These are phyloP conservation scores for Mustela lutreola DNA, from an alignment of 2,113 vertebrate genomes.

Conservation along the genomic window DNA sequence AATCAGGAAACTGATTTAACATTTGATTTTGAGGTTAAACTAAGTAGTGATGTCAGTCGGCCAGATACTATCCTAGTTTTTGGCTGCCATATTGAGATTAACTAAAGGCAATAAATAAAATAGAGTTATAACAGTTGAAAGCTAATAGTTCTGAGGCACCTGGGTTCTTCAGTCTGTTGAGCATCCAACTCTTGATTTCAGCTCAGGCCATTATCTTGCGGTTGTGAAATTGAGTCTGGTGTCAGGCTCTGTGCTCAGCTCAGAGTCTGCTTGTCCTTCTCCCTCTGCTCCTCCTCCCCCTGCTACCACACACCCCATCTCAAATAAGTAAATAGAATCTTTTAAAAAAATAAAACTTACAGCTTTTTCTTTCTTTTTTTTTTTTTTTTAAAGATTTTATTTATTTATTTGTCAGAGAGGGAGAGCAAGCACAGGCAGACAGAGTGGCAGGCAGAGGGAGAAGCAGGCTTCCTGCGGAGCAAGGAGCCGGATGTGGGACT, in stretches of 20 bases:
- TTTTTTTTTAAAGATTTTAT: too few relatives aligned
- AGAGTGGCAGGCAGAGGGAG: too few relatives aligned
- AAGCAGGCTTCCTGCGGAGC: too few relatives aligned
- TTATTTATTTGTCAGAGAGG: too few relatives aligned
- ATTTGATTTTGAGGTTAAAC: background rate
- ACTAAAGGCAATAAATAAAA: background rate
- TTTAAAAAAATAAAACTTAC: background rate
- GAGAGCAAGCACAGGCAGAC: too few relatives aligned
- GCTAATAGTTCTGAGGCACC: background rate
- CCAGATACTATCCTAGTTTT: background rate
- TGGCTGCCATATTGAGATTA: background rate
- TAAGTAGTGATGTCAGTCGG: background rate
- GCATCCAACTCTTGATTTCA: background rate
- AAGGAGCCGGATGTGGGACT: too few relatives aligned
- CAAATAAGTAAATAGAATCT: background rate
- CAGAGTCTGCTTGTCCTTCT: too few relatives aligned
- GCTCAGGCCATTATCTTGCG: background rate
- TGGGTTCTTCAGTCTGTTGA: background rate
- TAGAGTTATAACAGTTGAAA: background rate
- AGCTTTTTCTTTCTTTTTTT: slow-evolving; percentile 32
- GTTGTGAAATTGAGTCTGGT: background rate
- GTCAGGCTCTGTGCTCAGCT: background rate
- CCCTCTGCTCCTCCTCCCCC: too few relatives aligned
- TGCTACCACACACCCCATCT: background rate
- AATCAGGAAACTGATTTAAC: background rate